Evolutionary conservation across 2,888 invertebrate species (phyloP).

Genomic region (Nebria brevicollis): DNA sequence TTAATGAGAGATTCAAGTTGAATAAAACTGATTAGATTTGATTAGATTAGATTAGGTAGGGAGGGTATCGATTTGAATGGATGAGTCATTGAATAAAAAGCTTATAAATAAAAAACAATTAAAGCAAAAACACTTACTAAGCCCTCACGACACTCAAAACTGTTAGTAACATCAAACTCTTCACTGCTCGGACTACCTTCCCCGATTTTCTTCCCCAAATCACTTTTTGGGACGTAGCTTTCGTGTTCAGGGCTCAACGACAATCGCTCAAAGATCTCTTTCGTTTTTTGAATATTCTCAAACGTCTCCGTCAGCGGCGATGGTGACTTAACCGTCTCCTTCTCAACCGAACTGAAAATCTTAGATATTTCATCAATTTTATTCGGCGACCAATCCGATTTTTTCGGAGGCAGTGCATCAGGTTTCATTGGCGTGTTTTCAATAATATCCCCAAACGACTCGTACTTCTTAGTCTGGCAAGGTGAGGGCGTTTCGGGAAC

Average conservation of each 20-base stretch:
- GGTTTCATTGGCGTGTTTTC: neutral
- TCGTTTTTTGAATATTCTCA: slow-evolving; percentile 28
- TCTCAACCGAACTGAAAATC: slow-evolving; percentile 13
- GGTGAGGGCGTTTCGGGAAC: neutral
- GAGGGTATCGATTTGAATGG: neutral
- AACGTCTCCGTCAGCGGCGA: slow-evolving; percentile 23
- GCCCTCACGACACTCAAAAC: slow-evolving; percentile 16
- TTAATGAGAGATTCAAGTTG: neutral
- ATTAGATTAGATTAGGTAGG: neutral
- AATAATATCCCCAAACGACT: neutral
- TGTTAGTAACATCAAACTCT: slow-evolving; percentile 19
- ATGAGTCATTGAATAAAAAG: too few species aligned
- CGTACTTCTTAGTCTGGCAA: slow-evolving; percentile 14
- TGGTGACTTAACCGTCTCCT: slow-evolving; percentile 9
- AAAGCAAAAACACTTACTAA: slow-evolving; percentile 33
- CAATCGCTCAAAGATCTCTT: slow-evolving; percentile 32
- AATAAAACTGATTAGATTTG: neutral
- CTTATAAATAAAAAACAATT: neutral
- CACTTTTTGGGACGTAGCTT: neutral
- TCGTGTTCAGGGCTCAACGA: slow-evolving; percentile 10
- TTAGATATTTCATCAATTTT: slow-evolving; percentile 32
- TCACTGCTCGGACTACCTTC: slow-evolving; percentile 5
- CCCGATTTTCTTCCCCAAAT: neutral
- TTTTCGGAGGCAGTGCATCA: neutral
- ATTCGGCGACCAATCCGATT: slow-evolving; percentile 5